Base-by-base conservation (phyloP, 2,113 vertebrate genomes). In the Podarcis raffonei region DNA sequence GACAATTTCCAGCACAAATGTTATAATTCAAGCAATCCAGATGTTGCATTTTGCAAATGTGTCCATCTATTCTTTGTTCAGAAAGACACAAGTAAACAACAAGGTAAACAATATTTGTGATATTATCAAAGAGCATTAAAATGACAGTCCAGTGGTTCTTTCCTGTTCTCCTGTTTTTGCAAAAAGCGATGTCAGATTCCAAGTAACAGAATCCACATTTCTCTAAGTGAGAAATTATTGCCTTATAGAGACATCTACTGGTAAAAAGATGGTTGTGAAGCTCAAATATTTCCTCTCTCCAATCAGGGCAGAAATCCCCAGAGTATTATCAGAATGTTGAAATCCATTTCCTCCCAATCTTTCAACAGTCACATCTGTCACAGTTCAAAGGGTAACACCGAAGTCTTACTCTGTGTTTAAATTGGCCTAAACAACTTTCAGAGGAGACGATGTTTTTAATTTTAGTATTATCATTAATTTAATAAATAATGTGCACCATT, bases 201-300 rank as follows among this genome's bases (percentile, higher is more conserved):
- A 78, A 85, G 91, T 94, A 91, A 93, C 88, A 15, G 74, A 89
- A 84, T 69, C 83, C 6, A 42, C 0, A 1, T 11, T 16, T 82
- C 86, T n/a, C 16, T 12, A 23, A 87, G 30, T 39, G 5, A 69
- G 91, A n/a, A 95, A 94, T n/a, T 42, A 90, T 53, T 94, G 96
- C 95, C 95, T 91, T 93, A 82, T 59, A 96, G 96, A 87, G 96
- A 90, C 96, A 93, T 62, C 96, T 97, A 35, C 95, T 81, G 96
- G 96, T 88, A 85, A 90, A 90, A 82, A 74, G 90, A 83, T 85
- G 18, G 20, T 77, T 13, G 76, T 53, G 75, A 91, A 90, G 85
- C 83, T 72, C 80, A 90, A 4, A 59, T 0, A 20, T 68, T 84
- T 2, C 20, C 25, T 66, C 62, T 25, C 7, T 25, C 65, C 2